A percentile compares a stretch with the other conserved stretches of the same genome.
Evolutionary conservation across 1,140 invertebrate genomes (phyloP).

Genomic region (Tetramorium alpestre): DNA sequence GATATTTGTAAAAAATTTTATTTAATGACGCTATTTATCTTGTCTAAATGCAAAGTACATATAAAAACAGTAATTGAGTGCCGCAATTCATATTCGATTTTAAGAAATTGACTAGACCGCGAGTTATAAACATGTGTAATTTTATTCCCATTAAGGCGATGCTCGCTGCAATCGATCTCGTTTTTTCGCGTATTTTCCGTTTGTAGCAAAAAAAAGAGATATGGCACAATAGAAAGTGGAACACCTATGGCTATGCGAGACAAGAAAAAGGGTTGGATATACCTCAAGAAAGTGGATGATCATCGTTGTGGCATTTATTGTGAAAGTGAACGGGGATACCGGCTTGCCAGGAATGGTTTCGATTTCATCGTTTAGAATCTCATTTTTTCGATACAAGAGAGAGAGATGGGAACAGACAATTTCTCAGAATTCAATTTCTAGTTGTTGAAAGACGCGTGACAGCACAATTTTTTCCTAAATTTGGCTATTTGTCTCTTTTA

Average conservation of each 20-base stretch:
- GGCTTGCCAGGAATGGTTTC: conserved; percentile 66
- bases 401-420: neutral
- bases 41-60: neutral
- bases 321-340: conserved; percentile 70
- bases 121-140: conserved; percentile 40
- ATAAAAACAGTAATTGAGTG: neutral
- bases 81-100: neutral
- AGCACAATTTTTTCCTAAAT: conserved; percentile 7
- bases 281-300: conserved; percentile 70
- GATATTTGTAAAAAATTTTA: neutral
- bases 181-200: conserved; percentile 1
- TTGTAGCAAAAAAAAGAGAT: conserved; percentile 16
- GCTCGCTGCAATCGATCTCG: neutral
- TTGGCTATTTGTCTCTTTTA: neutral
- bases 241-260: conserved; percentile 4
- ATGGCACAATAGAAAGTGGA: conserved; percentile 61
- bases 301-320: conserved; percentile 56
- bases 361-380: conserved; percentile 67
- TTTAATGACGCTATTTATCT: neutral
- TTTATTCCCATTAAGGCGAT: conserved; percentile 68
- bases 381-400: conserved; percentile 43
- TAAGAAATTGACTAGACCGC: neutral
- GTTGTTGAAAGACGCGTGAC: neutral
- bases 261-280: conserved; percentile 38
- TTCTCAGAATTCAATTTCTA: conserved; percentile 63